These are phyloP conservation scores for Xenopus laevis DNA, from an alignment of 2,113 vertebrate species.

Conservation along the genomic window DNA sequence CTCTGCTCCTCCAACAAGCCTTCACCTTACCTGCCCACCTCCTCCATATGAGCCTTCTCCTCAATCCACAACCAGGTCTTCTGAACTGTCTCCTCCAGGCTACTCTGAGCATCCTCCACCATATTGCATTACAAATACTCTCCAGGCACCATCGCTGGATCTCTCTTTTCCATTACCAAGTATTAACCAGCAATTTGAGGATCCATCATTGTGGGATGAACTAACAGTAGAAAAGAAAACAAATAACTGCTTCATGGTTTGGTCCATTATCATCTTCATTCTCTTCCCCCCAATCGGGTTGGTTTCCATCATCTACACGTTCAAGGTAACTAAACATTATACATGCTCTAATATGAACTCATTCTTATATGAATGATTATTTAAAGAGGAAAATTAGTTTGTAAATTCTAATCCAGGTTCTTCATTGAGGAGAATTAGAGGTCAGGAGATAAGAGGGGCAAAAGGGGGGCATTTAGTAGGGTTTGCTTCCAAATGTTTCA, in stretches of 20 bases:
- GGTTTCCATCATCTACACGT: not conserved
- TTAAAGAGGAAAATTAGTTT: too few relatives aligned
- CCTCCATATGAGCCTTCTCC: not conserved
- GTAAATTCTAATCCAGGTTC: too few relatives aligned
- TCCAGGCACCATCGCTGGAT: too few relatives aligned
- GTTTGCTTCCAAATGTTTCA: too few relatives aligned
- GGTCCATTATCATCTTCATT: not conserved
- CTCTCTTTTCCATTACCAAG: not conserved
- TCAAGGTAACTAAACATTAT: not conserved
- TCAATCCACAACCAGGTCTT: not conserved
- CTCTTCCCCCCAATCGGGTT: not conserved
- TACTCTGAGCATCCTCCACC: not conserved
- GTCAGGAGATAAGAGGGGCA: too few relatives aligned
- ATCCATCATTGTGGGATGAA: not conserved
- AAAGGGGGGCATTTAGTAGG: too few relatives aligned
- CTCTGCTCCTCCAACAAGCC: not conserved
- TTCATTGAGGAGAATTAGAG: too few relatives aligned
- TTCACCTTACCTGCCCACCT: not conserved
- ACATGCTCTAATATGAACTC: too few relatives aligned
- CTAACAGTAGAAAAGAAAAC: not conserved
- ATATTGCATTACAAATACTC: not conserved
- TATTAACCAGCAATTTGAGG: not conserved
- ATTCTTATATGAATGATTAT: too few relatives aligned
- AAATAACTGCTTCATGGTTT: not conserved
- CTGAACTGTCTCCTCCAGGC: not conserved